Evolutionary conservation across 2,113 vertebrate genomes (phyloP).

Genomic region (Pyrgilauda ruficollis): DNA sequence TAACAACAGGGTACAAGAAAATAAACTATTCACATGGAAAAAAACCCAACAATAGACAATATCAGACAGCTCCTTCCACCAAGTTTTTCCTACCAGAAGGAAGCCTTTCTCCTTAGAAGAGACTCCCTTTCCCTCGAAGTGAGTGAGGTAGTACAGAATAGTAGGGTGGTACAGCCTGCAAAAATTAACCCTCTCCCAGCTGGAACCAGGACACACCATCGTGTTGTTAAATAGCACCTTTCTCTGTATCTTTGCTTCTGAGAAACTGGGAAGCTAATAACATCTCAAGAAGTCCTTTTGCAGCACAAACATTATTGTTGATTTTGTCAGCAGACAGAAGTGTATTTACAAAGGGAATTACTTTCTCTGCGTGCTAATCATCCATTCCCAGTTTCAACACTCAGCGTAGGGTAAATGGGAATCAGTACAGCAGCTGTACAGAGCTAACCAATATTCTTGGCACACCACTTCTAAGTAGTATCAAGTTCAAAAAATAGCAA

Average conservation of each 20-base stretch:
- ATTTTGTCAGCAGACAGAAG: not conserved
- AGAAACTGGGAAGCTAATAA: not conserved
- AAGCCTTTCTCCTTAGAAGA: not conserved
- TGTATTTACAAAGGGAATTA: not conserved
- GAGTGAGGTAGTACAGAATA: not conserved
- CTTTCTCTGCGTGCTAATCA: not conserved
- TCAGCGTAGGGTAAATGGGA: not conserved
- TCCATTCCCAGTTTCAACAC: not conserved
- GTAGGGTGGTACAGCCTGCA: not conserved
- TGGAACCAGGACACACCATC: not conserved
- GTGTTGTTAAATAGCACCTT: not conserved
- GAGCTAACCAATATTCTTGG: not conserved
- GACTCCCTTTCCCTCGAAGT: rapidly evolving
- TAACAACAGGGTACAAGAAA: not conserved
- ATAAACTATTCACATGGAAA: not conserved
- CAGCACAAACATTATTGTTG: not conserved
- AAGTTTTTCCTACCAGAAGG: not conserved
- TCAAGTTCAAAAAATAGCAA: not conserved
- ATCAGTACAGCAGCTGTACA: not conserved
- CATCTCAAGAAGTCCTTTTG: not conserved
- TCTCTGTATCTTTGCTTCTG: not conserved
- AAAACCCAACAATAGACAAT: not conserved
- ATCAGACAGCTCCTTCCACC: not conserved
- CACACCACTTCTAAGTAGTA: not conserved
- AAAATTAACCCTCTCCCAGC: not conserved